Base-by-base conservation (phyloP, 1,140 invertebrate genomes). In the Pseudomyrmex flavicornis region DNA sequence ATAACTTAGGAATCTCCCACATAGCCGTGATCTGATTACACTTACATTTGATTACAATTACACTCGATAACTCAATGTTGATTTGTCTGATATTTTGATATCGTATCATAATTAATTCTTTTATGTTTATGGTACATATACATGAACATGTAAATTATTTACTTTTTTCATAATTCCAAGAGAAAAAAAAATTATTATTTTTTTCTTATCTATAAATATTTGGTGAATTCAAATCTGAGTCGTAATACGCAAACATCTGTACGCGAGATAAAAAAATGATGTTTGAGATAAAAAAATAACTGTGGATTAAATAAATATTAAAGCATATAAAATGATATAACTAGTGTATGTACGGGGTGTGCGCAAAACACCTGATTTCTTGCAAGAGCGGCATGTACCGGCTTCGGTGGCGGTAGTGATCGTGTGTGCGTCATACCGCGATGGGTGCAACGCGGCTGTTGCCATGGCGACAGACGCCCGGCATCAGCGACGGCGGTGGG, bases 401-500 rank as follows among this genome's bases (percentile, higher is more conserved):
- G 70, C 76, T 82, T 82, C 50, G 52, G 59, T 76, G 61, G 59
- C 20, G 44, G 59, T 35, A 65, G 13, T 56, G 77, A 17, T 13
- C 84, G 85, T 90, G 88, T 89, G 89, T 90, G 88, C 86, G 85
- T 90, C 87, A 85, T 72, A 87, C 75, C 84, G 84, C 87, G 87
- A 91, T 93, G 91, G 92, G 92, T 91, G 92, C 91, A 94, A 93
- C 93, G 92, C 92, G 91, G 91, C 93, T 93, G 94, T 95, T 93
- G 91, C 94, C 91, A 95, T 94, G 93, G 94, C 92, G 93, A 95
- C 93, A 94, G 94, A 94, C 93, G 92, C 93, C 93, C 92, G 93
- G 91, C 92, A 91, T 91, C 90, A 91, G 85, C 86, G 68, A 85
- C 86, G 68, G 89, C 90, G 91, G 93, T 92, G 91, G 93, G 93